phyloP scores from a whole-genome alignment of 1,140 invertebrate genomes.

The Habropoda laboriosa region DNA sequence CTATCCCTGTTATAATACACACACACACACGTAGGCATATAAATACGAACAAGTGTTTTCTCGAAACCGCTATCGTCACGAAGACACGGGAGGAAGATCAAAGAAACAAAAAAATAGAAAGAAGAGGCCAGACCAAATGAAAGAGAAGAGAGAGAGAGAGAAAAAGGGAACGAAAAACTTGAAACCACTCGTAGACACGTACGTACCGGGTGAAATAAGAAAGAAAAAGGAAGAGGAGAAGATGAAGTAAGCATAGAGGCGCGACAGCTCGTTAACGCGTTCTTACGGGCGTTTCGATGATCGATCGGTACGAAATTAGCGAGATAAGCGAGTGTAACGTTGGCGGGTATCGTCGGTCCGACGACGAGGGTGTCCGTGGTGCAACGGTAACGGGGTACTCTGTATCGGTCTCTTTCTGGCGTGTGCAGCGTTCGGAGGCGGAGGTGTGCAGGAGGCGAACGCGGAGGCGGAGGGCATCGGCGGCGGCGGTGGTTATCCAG shows the following conservation, averaged over 20 bases:
- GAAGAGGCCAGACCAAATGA: too few species aligned
- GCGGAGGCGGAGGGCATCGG: constrained; percentile 38
- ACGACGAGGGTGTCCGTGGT: neutral
- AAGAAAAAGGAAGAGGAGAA: neutral
- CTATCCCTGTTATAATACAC: too few species aligned
- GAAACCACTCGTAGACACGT: neutral
- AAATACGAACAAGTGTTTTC: too few species aligned
- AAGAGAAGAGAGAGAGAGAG: neutral
- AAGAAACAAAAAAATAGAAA: neutral
- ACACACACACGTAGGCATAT: too few species aligned
- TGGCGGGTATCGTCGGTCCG: constrained; percentile 43
- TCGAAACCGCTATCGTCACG: too few species aligned
- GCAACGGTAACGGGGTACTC: constrained; percentile 13
- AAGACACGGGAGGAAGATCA: too few species aligned
- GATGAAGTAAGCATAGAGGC: neutral
- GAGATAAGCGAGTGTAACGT: constrained; percentile 60
- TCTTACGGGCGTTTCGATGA: constrained; percentile 49
- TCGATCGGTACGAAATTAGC: constrained; percentile 67
- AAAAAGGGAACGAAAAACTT: neutral
- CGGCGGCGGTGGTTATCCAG: constrained; percentile 78
- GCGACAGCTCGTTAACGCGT: constrained; percentile 47
- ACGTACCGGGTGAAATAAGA: neutral
- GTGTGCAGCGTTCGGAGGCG: neutral
- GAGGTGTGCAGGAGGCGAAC: constrained; percentile 56
- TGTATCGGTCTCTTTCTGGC: neutral